Evolutionary conservation across 1,140 invertebrate species (phyloP), one percentile per base, ranked within the genome.

Genomic region (Cydia strobilella): DNA sequence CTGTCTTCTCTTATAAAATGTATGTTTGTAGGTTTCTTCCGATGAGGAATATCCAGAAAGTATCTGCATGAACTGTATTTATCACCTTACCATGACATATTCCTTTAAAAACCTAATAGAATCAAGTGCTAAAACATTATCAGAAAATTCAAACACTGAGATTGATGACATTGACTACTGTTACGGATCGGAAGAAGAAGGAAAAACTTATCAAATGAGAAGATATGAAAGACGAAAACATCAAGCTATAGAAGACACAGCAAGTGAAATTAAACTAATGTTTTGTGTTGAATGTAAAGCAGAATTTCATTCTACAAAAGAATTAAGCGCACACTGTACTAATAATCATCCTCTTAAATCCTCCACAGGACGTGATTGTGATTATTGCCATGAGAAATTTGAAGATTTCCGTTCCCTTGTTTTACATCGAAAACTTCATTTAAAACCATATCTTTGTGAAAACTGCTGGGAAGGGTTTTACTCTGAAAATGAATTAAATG

Each of bases 361-460:
- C 39, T 66, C 75, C 5, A 72, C 83, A 15, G 93, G 93, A 0
- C 82, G 91, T 73, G 85, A 88, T 76, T 93, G 93, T 81, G 89
- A 93, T 71, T 93, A 92, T 82, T 93, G 93, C 72, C 84, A 90
- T 81, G 90, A 92, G 59, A 92, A 89, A 75, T 93, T 93, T 80
- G 86, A 93, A 18, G 91, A 93, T 79, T 92, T 93, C 54, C 81
- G 88, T 62, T 88, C 90, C 1, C 76, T 93, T 39, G 86, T 93
- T 9, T 73, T 86, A 63, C 93, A 93, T 75, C 87, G 90, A 75
- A 93, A 91, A 71, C 81, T 89, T 39, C 93, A 93, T 76, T 39
- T 91, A 65, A 89, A 84, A 74, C 91, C 91, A 35, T 92, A 83
- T 78, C 77, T 93, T 48, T 93, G 93, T 81, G 85, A 93, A 74